These are phyloP conservation scores for Luperina testacea DNA, from an alignment of 2,888 invertebrate genomes.

Conservation along the genomic window DNA sequence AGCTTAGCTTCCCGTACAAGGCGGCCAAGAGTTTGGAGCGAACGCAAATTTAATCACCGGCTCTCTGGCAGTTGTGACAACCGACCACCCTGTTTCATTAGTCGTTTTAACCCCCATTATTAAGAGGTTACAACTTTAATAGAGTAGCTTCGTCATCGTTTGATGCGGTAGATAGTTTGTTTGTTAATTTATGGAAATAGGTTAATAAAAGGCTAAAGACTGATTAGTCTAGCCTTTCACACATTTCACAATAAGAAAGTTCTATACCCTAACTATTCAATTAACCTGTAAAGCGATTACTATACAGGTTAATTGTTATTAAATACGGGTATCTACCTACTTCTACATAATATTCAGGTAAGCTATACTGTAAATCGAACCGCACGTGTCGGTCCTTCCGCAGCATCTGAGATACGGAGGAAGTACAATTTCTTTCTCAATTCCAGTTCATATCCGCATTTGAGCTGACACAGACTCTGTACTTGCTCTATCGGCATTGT, in stretches of 20 bases:
- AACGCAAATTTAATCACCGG: constrained; percentile 73
- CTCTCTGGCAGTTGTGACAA: constrained; percentile 57
- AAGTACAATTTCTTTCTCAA: constrained; percentile 56
- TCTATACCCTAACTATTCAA: too few relatives aligned
- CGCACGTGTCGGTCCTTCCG: constrained; percentile 22
- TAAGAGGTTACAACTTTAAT: constrained; percentile 57
- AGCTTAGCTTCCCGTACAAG: constrained; percentile 64
- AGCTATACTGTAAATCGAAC: not conserved
- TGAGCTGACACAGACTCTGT: constrained; percentile 24
- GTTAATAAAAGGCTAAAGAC: not conserved
- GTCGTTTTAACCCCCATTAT: constrained; percentile 60
- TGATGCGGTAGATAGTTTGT: constrained; percentile 1
- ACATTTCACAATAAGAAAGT: too few relatives aligned
- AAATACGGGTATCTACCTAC: not conserved
- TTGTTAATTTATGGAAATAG: not conserved
- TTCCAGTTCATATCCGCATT: constrained; percentile 44
- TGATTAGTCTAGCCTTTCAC: too few relatives aligned
- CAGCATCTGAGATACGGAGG: constrained; percentile 18
- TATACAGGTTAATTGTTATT: too few relatives aligned
- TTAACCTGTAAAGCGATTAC: too few relatives aligned
- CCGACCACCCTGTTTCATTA: constrained; percentile 58
- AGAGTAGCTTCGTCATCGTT: constrained; percentile 26
- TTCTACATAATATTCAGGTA: constrained; percentile 1
- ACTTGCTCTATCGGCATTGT: not conserved
- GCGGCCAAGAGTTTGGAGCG: constrained; percentile 63